These are phyloP conservation scores for Manduca sexta DNA, from an alignment of 1,140 invertebrate genomes.

Conservation along the genomic window DNA sequence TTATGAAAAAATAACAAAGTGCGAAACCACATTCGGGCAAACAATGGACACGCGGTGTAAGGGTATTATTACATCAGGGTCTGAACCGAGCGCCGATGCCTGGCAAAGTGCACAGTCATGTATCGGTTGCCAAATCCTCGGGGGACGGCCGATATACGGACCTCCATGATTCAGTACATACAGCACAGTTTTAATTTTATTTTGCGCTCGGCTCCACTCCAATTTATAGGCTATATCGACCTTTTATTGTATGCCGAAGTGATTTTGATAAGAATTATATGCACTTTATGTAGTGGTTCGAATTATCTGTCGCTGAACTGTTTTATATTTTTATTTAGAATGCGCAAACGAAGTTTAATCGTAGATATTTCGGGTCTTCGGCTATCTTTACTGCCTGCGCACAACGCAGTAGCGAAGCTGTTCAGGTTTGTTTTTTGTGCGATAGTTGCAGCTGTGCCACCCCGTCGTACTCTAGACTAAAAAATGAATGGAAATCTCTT, in stretches of 20 bases:
- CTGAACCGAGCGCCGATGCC: conserved; percentile 7
- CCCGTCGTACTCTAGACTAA: no score
- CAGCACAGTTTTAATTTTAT: conserved; percentile 48
- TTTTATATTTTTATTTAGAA: no score
- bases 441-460: no score
- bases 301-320: no score
- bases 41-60: conserved; percentile 7
- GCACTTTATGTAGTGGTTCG: no score
- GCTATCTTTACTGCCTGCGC: no score
- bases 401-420: no score
- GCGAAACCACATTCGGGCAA: not conserved
- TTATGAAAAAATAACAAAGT: not conserved
- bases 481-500: no score
- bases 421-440: no score
- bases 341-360: no score
- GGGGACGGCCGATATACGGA: conserved; percentile 39
- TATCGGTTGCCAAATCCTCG: conserved; percentile 62
- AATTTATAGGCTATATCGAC: conserved; percentile 49
- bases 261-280: conserved; percentile 1
- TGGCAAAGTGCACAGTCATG: conserved; percentile 61
- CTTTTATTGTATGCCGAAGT: conserved; percentile 32
- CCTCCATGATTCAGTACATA: conserved; percentile 44
- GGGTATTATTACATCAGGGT: conserved; percentile 11
- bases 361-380: no score
- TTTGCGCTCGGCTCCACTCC: conserved; percentile 30